These are phyloP conservation scores for Drosophila lini DNA, from an alignment of 1,140 invertebrate genomes.

Conservation along the genomic window DNA sequence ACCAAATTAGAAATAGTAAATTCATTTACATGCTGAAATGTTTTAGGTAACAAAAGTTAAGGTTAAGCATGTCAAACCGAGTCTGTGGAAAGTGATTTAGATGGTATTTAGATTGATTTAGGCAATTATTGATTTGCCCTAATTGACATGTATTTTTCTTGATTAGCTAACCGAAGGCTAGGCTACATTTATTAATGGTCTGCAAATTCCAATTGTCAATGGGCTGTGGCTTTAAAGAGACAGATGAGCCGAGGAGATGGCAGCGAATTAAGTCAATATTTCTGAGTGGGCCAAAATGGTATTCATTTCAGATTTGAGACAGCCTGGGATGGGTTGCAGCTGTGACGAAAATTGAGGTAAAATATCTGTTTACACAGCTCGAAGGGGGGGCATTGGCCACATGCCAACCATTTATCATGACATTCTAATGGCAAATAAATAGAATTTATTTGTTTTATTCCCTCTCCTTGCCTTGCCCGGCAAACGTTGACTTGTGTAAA, in stretches of 20 bases:
- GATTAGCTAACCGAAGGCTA: neutral
- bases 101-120: constrained; percentile 6
- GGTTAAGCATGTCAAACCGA: neutral
- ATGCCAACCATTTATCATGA: constrained; percentile 43
- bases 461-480: neutral
- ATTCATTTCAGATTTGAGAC: constrained; percentile 20
- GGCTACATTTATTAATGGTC: constrained; percentile 25
- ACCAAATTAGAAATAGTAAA: neutral
- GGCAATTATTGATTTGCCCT: constrained; percentile 7
- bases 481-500: constrained; percentile 38
- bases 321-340: constrained; percentile 11
- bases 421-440: constrained; percentile 45
- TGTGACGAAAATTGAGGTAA: constrained; percentile 37
- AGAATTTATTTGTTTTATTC: constrained; percentile 25
- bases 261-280: constrained; percentile 24
- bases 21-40: neutral
- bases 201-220: constrained; percentile 33
- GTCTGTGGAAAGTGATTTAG: neutral
- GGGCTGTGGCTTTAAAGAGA: constrained; percentile 20
- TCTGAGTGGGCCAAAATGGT: constrained; percentile 20
- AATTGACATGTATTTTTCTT: constrained; percentile 19
- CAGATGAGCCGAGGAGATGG: constrained; percentile 21
- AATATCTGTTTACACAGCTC: constrained; percentile 36
- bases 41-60: neutral
- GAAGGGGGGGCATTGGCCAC: neutral